phyloP scores from a whole-genome alignment of 1,140 invertebrate species.

The Drosophila mayri region DNA sequence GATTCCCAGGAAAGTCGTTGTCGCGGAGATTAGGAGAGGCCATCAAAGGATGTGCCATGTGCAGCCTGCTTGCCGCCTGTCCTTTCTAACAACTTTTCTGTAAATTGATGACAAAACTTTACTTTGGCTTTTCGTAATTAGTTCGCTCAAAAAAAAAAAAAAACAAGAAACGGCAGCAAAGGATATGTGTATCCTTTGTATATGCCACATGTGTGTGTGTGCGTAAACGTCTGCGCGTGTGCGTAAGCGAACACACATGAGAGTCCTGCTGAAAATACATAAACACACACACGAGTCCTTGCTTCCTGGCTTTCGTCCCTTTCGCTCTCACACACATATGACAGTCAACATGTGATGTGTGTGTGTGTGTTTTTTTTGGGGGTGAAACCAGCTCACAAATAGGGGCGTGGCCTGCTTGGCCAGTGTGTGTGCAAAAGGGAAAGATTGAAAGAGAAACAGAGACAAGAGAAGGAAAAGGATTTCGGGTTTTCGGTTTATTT shows the following conservation, averaged over 20 bases:
- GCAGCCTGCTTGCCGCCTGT: background rate
- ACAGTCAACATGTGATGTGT: background rate
- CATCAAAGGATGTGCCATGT: constrained; percentile 14
- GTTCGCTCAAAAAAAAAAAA: constrained; percentile 38
- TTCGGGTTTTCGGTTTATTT: background rate
- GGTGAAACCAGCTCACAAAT: constrained; percentile 44
- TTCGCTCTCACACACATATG: constrained; percentile 16
- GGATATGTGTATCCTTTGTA: constrained; percentile 32
- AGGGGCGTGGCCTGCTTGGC: constrained; percentile 50
- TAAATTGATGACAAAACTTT: constrained; percentile 64
- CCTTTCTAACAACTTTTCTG: constrained; percentile 8
- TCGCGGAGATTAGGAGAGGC: constrained; percentile 10
- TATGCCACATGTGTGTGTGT: background rate
- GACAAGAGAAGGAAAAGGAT: constrained; percentile 10
- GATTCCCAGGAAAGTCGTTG: too few species aligned
- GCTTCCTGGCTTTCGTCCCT: constrained; percentile 8
- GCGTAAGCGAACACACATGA: constrained; percentile 27
- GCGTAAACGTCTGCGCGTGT: constrained; percentile 44
- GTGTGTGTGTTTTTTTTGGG: constrained; percentile 16
- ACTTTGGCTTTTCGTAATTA: constrained; percentile 74
- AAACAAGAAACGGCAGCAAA: background rate
- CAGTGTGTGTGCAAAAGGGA: background rate
- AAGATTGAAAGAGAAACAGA: constrained; percentile 4
- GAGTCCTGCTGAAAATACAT: constrained; percentile 57
- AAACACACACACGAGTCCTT: constrained; percentile 30